Evolutionary conservation across 2,113 vertebrate genomes (phyloP).

Genomic region (Leucopsar rothschildi): DNA sequence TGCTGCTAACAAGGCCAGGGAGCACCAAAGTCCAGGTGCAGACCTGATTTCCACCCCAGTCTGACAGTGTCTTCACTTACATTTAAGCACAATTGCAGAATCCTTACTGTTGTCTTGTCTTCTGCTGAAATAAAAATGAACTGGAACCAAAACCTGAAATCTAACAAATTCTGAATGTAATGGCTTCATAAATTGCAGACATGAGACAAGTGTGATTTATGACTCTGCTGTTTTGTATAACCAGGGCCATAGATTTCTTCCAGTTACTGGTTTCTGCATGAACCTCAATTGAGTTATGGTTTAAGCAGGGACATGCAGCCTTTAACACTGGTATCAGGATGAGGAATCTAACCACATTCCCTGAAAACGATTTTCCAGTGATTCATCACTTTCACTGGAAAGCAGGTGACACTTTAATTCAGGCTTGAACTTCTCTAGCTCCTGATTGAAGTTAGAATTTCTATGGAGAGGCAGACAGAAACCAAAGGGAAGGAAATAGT

Average conservation of each 20-base stretch:
- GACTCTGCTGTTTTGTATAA: slow-evolving; percentile 9
- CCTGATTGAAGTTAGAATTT: slow-evolving; percentile 3
- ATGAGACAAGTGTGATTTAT: slow-evolving; percentile 20
- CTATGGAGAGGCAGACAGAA: not conserved
- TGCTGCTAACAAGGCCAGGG: not conserved
- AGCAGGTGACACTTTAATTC: slow-evolving; percentile 40
- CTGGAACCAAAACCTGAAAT: slow-evolving; percentile 1
- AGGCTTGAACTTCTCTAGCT: slow-evolving; percentile 13
- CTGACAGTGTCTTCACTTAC: not conserved
- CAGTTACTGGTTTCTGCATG: slow-evolving; percentile 44
- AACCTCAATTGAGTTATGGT: slow-evolving; percentile 31
- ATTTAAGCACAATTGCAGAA: not conserved
- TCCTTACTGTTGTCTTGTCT: not conserved
- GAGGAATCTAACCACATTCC: slow-evolving; percentile 32
- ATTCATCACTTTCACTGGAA: slow-evolving; percentile 49
- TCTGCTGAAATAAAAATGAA: not conserved
- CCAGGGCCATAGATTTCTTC: slow-evolving; percentile 48
- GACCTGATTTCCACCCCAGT: not conserved
- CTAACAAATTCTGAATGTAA: slow-evolving; percentile 11
- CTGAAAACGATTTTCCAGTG: slow-evolving; percentile 24
- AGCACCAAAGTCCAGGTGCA: fast-evolving
- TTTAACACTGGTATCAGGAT: slow-evolving; percentile 27
- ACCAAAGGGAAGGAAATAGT: not conserved
- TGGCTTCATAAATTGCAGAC: not conserved
- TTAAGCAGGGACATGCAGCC: slow-evolving; percentile 19